Evolutionary conservation across 1,140 invertebrate genomes (phyloP), one percentile per base, ranked within the genome.

Genomic region (Heliothis subflexa): DNA sequence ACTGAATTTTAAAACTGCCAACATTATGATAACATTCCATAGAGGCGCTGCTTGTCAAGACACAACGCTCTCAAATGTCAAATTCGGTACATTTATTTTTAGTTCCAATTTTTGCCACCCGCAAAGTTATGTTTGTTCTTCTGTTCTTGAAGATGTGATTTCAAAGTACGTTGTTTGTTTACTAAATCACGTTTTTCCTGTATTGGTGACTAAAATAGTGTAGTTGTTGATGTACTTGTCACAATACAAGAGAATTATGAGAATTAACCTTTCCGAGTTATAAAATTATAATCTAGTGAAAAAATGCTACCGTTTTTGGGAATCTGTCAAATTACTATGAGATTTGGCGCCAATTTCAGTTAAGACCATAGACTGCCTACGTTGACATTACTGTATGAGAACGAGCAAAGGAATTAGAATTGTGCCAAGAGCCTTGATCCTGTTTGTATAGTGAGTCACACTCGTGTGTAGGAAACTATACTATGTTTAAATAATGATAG

Each of bases 61-160:
- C 7, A 10, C 12, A 11, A 11, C 14, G 18, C 14, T 12, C 21
- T 7, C 2, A 25, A 57, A 62, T 62, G 59, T 62, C 25, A 61
- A 61, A 61, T 61, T n/a, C 25, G 13, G 21, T 57, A 57, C 54
- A 61, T 40, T 61, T 28, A 50, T 33, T 61, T 61, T 12, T 61
- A 40, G 12, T 61, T 61, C 59, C 2, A 16, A 14, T 64, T 64
- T 45, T 64, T n/a, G 45, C 33, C 45, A 47, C 16, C 28, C n/a
- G 62, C n/a, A 45, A 21, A 16, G 2, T n/a, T 45, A 64, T 14
- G 12, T 64, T 64, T 9, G 16, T 0, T 7, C 16, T 64, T 64
- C 40, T 9, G 33, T 12, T 16, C 14, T 47, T 64, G 28, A 13
- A 16, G 14, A 16, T 12, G 28, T 64, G 16, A 52, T 14, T 50